Percentiles rank a stretch among this genome's conserved stretches.
phyloP scores from a whole-genome alignment of 1,140 invertebrate species.

The Condylostylus longicornis region DNA sequence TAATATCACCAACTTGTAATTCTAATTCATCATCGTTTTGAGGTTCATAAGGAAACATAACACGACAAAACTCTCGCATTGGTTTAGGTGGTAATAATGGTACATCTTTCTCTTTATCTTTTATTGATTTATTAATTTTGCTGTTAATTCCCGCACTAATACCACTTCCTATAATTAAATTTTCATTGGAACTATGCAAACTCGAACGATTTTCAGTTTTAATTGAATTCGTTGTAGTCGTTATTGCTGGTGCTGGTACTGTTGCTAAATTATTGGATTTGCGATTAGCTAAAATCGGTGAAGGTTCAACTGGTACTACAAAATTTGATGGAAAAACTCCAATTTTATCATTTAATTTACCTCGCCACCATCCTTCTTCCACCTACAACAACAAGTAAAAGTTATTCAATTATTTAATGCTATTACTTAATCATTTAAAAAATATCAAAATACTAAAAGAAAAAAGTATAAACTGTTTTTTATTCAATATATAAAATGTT shows the following conservation, averaged over 20 bases:
- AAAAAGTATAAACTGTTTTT: no score
- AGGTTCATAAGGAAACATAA: slow-evolving; percentile 78
- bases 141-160: slow-evolving; percentile 3
- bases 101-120: slow-evolving; percentile 12
- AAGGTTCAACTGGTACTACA: slow-evolving; percentile 51
- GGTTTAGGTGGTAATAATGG: slow-evolving; percentile 46
- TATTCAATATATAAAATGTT: no score
- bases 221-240: slow-evolving; percentile 12
- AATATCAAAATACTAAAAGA: no score
- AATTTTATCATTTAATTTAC: slow-evolving; percentile 52
- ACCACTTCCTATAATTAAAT: slow-evolving; percentile 7
- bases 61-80: slow-evolving; percentile 60
- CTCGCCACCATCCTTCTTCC: slow-evolving; percentile 83
- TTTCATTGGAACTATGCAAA: slow-evolving; percentile 13
- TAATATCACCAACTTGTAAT: slow-evolving; percentile 75
- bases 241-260: slow-evolving; percentile 13
- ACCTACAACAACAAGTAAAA: slow-evolving; percentile 30
- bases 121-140: slow-evolving; percentile 1
- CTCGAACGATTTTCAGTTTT: slow-evolving; percentile 17
- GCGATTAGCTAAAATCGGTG: slow-evolving; percentile 27
- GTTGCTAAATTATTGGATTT: slow-evolving; percentile 9
- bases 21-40: slow-evolving; percentile 88
- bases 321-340: slow-evolving; percentile 92
- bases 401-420: no score
- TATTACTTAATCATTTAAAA: no score